These are phyloP conservation scores for Lithophane semibrunnea DNA, from an alignment of 2,888 invertebrate genomes.

Conservation along the genomic window DNA sequence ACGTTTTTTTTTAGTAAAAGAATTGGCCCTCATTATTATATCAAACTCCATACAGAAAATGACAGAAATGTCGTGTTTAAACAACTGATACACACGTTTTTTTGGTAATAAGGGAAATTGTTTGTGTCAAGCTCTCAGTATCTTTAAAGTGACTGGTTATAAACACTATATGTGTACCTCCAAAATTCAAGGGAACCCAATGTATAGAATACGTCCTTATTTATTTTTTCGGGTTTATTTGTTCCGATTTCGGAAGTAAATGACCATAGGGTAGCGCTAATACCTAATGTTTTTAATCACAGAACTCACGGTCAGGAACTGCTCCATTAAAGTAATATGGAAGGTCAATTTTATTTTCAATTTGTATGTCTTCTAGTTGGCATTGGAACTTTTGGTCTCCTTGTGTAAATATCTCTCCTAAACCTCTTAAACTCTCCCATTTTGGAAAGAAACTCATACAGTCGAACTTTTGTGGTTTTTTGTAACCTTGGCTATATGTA, in stretches of 20 bases:
- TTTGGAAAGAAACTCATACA: constrained; percentile 75
- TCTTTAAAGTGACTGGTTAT: neutral
- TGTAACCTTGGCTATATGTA: constrained; percentile 74
- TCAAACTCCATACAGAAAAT: no score
- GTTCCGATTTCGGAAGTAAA: neutral
- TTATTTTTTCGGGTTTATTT: neutral
- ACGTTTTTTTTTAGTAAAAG: no score
- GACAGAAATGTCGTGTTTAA: no score
- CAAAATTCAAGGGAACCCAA: neutral
- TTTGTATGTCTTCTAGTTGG: constrained; percentile 73
- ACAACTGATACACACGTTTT: no score
- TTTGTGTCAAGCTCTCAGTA: neutral
- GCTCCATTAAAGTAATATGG: constrained; percentile 68
- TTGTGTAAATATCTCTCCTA: constrained; percentile 73
- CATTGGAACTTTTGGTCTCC: constrained; percentile 75
- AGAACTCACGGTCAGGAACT: constrained; percentile 27
- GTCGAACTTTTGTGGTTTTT: constrained; percentile 70
- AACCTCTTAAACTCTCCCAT: constrained; percentile 81
- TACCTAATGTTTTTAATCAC: neutral
- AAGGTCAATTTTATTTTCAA: constrained; percentile 75
- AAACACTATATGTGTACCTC: no score
- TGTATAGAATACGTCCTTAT: neutral
- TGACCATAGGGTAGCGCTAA: neutral
- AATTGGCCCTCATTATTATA: no score
- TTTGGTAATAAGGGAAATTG: no score